Evolutionary conservation across 1,140 invertebrate species (phyloP), one percentile per base, ranked within the genome.

Genomic region (Zaprionus ghesquierei): DNA sequence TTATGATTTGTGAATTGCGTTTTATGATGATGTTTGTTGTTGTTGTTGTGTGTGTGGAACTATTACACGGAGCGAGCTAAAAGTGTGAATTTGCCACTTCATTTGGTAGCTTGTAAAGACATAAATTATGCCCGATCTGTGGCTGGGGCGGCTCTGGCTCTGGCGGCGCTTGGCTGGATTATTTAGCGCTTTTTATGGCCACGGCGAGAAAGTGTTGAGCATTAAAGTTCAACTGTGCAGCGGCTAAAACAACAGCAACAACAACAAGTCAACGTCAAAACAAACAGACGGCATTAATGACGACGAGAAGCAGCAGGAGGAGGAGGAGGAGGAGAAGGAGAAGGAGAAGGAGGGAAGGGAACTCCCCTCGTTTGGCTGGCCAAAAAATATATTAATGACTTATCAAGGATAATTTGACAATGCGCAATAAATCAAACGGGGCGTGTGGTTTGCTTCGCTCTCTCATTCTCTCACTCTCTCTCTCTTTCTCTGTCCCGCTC

Each of bases 1-100:
- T 90, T 90, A 90, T 90, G 87, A 90, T 90, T 90, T 90, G 87
- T 90, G 87, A 90, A 90, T 90, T 90, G 86, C 41, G 81, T 90
- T 90, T 90, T 86, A 90, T 90, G 87, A 86, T 87, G 86, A 90
- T 89, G 84, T 89, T n/a, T 29, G 27, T 29, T 29, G 25, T 29
- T 0, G 25, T 27, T 27, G 25, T 4, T 5, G 25, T 89, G 72
- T 76, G 76, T 72, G 73, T 79, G 73, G 15, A 77, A 75, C 77
- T 81, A 89, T 90, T 80, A 80, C 81, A 90, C 66, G 74, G 69
- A 64, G 69, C 58, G 62, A 6, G 61, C 58, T 70, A 60, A 80
- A 79, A 90, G 87, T 90, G 87, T 90, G 87, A 90, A 90, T 80
- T 90, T 90, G 87, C 87, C 87, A 90, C 87, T 90, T 90, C 74